These are phyloP conservation scores for Harpalus rufipes DNA, from an alignment of 2,888 invertebrate species.

Conservation along the genomic window DNA sequence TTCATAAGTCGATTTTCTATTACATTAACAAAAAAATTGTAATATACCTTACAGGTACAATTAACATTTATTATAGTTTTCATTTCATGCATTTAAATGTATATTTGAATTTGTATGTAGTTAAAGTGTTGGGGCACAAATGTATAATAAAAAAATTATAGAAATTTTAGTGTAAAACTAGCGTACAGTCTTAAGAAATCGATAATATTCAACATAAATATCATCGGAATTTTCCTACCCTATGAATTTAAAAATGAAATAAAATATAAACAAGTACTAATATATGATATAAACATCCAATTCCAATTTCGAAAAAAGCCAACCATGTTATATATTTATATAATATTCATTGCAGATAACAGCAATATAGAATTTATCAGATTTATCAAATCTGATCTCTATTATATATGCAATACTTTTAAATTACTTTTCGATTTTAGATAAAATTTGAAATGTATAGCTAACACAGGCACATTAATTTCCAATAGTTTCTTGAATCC, in stretches of 20 bases:
- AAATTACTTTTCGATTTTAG: conserved; percentile 38
- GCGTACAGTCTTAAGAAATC: conserved; percentile 22
- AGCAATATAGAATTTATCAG: conserved; percentile 53
- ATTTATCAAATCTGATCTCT: conserved; percentile 40
- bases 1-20: conserved; percentile 35
- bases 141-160: conserved; percentile 7
- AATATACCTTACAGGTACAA: conserved; percentile 55
- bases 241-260: conserved; percentile 15
- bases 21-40: conserved; percentile 57
- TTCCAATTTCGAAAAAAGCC: conserved; percentile 54
- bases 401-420: conserved; percentile 42
- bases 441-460: conserved; percentile 52
- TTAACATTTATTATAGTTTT: conserved; percentile 65
- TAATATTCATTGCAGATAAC: conserved; percentile 58
- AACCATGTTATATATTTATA: conserved; percentile 59
- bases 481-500: conserved; percentile 48
- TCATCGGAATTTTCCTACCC: conserved; percentile 37
- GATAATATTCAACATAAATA: conserved; percentile 13
- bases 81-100: conserved; percentile 63
- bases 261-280: conserved; percentile 17
- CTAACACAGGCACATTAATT: conserved; percentile 54
- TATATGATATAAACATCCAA: conserved; percentile 45
- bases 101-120: conserved; percentile 63
- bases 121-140: conserved; percentile 57
- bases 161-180: conserved; percentile 21